Conservation (phyloP, 2,113 vertebrate genomes). For the Myiagra hebetior region DNA sequence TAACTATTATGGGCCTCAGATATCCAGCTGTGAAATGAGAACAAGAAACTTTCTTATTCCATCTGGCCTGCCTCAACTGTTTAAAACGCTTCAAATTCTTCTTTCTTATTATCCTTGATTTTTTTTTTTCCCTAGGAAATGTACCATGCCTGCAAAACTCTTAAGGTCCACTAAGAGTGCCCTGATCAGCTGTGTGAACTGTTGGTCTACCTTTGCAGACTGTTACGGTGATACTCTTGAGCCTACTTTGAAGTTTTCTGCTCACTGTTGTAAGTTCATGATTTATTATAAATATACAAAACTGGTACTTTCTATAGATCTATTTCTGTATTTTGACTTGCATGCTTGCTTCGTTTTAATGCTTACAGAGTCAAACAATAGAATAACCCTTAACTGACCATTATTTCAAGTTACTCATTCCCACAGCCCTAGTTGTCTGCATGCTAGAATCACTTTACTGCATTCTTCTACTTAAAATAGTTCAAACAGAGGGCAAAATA, state of each 20-base stretch:
- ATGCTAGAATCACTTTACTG: background rate
- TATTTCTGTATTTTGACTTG: background rate
- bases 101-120: background rate
- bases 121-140: background rate
- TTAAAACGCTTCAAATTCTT: background rate
- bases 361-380: background rate
- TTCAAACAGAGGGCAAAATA: background rate
- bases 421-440: background rate
- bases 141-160: background rate
- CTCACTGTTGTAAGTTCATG: background rate
- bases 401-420: background rate
- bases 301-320: background rate
- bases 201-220: background rate
- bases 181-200: background rate
- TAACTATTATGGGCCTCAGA: background rate
- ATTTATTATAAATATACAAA: background rate
- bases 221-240: background rate
- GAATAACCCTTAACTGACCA: background rate
- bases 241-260: background rate
- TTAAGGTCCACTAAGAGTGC: background rate
- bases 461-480: background rate
- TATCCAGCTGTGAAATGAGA: background rate
- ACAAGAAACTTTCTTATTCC: background rate
- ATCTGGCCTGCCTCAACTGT: background rate
- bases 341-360: background rate